Base-by-base conservation (phyloP, 2,888 invertebrate genomes). In the Orchesellides sinensis region DNA sequence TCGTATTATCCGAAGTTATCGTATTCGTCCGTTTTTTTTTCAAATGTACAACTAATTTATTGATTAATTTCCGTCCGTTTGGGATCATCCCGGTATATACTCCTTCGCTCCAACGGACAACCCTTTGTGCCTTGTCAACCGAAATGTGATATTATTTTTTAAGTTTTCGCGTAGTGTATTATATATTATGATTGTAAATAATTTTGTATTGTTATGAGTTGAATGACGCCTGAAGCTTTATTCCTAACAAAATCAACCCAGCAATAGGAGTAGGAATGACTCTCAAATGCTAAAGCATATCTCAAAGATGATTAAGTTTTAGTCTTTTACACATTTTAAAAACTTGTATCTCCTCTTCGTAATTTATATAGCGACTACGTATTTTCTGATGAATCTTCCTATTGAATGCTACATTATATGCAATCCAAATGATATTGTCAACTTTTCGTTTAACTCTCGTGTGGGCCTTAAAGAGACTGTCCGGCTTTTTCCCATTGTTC, bases 81-180 rank as follows among this genome's bases (percentile, higher is more conserved):
- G n/a, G 40, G 25, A 54, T 29, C 40, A 19, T 32, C 32, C 54
- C 45, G 74, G 32, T 72, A 40, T 49, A 29, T 21, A n/a, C 25
- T 23, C n/a, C n/a, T n/a, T n/a, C n/a, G n/a, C n/a, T 74, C 68
- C 35, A 29, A 25, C 69, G 74, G 74, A 54, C 80, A 63, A 17
- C 74, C 74, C 54, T 68, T 65, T 83, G 83, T 83, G 84, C 84
- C 84, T 85, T 85, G 85, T 85, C 85, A 83, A 86, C 78, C 79
- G 72, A 83, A 84, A 83, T 86, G 85, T 86, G 85, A 86, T 86
- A 86, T 82, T 82, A 78, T 70, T 85, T 82, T 82, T 82, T 27
- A 17, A 32, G 8, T 65, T 54, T 45, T 47, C 47, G 1, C 47
- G n/a, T 66, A 63, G 19, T 8, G 2, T 12, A 3, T 4, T 63